These are phyloP conservation scores for Pelvicachromis taeniatus DNA, from an alignment of 2,113 vertebrate species.

Conservation along the genomic window DNA sequence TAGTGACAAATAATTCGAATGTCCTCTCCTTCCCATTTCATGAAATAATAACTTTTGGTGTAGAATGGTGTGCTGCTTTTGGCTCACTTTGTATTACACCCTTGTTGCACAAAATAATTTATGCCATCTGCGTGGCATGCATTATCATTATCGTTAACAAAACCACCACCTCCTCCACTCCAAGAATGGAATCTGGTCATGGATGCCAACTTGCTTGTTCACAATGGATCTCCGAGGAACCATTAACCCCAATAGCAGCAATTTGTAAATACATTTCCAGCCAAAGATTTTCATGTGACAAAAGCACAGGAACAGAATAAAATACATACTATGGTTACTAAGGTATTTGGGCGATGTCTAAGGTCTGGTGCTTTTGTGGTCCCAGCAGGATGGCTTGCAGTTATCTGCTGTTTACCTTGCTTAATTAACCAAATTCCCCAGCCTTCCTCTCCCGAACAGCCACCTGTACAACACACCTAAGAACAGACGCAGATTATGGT, in stretches of 20 bases:
- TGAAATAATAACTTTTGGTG: neutral
- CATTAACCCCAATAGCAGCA: slow-evolving; percentile 1
- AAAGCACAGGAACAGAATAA: neutral
- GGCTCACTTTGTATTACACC: slow-evolving; percentile 15
- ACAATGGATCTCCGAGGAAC: slow-evolving; percentile 25
- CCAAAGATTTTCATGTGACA: neutral
- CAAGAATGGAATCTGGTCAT: slow-evolving; percentile 27
- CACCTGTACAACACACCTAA: slow-evolving; percentile 72
- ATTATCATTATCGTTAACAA: slow-evolving; percentile 40
- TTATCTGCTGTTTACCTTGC: slow-evolving; percentile 69
- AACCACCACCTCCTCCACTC: slow-evolving; percentile 31
- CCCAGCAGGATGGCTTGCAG: slow-evolving; percentile 57
- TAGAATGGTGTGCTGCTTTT: neutral
- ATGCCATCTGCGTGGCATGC: slow-evolving; percentile 30
- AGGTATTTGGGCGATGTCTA: slow-evolving; percentile 15
- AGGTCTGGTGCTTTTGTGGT: slow-evolving; percentile 21
- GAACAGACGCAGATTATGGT: slow-evolving; percentile 62
- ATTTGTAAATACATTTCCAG: slow-evolving; percentile 30
- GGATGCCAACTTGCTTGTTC: slow-evolving; percentile 29
- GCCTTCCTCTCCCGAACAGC: slow-evolving; percentile 37
- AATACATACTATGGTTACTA: neutral
- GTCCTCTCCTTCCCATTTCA: neutral
- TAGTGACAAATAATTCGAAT: neutral
- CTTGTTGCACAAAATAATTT: slow-evolving; percentile 23
- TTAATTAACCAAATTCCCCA: slow-evolving; percentile 76